A percentile compares a stretch with the other conserved stretches of the same genome.
Evolutionary conservation across 2,797 vertebrate species (phyloP).

Genomic region (Schizopygopsis pylzovi): DNA sequence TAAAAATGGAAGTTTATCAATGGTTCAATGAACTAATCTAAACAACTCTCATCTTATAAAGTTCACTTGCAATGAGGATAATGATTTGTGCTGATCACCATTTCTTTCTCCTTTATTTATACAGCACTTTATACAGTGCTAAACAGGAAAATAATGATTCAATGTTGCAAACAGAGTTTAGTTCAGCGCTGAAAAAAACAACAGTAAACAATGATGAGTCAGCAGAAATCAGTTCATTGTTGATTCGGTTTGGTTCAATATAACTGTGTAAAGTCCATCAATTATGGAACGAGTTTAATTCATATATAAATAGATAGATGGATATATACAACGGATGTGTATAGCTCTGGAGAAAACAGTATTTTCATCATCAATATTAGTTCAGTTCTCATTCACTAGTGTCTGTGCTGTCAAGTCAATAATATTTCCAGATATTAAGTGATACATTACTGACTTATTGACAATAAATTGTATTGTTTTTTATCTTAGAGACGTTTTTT

Average conservation of each 20-base stretch:
- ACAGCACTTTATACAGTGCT: not conserved
- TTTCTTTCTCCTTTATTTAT: not conserved
- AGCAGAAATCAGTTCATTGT: not conserved
- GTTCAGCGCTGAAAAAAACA: not conserved
- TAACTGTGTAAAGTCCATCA: not conserved
- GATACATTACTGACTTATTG: not conserved
- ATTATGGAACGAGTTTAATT: too few species aligned
- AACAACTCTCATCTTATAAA: not conserved
- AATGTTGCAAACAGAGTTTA: not conserved
- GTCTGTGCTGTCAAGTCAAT: too few species aligned
- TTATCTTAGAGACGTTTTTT: not conserved
- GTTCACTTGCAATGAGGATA: not conserved
- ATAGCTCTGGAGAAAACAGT: too few species aligned
- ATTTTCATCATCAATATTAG: too few species aligned
- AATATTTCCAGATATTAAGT: too few species aligned
- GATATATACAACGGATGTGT: too few species aligned
- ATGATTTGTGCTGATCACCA: not conserved
- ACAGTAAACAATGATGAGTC: too few species aligned
- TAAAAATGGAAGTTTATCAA: not conserved
- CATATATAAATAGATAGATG: too few species aligned
- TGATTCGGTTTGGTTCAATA: not conserved
- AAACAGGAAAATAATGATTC: not conserved
- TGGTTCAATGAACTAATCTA: not conserved
- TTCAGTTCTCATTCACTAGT: too few species aligned
- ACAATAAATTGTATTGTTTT: not conserved